Evolutionary conservation across 2,888 invertebrate genomes (phyloP).

Genomic region (Hanleya hanleyi): DNA sequence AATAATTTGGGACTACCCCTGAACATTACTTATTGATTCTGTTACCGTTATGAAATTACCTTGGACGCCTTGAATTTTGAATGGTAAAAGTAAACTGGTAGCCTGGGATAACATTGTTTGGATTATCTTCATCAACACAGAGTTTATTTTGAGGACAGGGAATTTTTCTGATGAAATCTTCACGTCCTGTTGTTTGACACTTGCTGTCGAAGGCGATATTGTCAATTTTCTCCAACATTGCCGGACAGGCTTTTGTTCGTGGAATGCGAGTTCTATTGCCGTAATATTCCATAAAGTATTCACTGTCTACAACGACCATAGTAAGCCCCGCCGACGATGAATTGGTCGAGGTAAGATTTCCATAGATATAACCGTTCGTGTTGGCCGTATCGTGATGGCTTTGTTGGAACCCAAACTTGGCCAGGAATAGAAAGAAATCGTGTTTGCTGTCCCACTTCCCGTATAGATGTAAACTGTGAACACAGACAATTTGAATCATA

Average conservation of each 20-base stretch:
- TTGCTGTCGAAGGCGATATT: constrained; percentile 87
- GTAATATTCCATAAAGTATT: constrained; percentile 92
- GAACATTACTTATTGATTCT: not conserved
- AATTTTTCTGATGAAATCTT: constrained; percentile 87
- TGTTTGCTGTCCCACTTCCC: constrained; percentile 66
- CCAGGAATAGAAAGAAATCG: constrained; percentile 86
- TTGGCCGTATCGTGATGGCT: constrained; percentile 88
- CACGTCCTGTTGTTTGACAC: constrained; percentile 85
- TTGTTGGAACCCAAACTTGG: constrained; percentile 98
- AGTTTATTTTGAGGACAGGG: constrained; percentile 86
- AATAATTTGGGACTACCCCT: not conserved
- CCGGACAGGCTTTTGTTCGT: constrained; percentile 80
- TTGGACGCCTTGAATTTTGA: constrained; percentile 90
- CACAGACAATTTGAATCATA: not conserved
- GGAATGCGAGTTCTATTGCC: constrained; percentile 80
- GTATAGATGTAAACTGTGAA: constrained; percentile 56
- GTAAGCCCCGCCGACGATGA: constrained; percentile 78
- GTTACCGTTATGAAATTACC: constrained; percentile 77
- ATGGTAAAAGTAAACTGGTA: constrained; percentile 97
- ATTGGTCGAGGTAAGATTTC: constrained; percentile 87
- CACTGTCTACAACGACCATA: constrained; percentile 91
- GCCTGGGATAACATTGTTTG: constrained; percentile 87
- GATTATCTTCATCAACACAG: constrained; percentile 87
- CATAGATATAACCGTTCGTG: constrained; percentile 96
- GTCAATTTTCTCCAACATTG: constrained; percentile 90